Conservation (phyloP, 2,888 invertebrate genomes). For the Epirrhoe tristata region DNA sequence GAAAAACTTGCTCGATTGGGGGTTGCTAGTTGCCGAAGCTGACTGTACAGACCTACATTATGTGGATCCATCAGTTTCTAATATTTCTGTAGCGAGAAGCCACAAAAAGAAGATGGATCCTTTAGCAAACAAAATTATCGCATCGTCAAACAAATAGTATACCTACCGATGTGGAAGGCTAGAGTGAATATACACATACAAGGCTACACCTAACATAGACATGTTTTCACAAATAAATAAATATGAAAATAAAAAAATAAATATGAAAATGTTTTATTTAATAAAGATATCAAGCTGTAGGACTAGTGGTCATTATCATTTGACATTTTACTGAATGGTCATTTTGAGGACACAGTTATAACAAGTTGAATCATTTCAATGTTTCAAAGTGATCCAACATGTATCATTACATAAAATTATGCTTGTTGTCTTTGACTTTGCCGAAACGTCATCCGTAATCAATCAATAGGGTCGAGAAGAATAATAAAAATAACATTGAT, state of each 20-base stretch:
- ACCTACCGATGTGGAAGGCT: background rate
- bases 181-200: too few relatives aligned
- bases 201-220: too few relatives aligned
- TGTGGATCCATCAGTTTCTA: background rate
- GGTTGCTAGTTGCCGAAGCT: too few relatives aligned
- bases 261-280: background rate
- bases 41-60: background rate
- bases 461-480: background rate
- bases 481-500: background rate
- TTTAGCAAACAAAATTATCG: background rate
- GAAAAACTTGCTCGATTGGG: too few relatives aligned
- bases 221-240: too few relatives aligned
- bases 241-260: too few relatives aligned
- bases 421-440: too few relatives aligned
- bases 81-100: background rate
- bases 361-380: too few relatives aligned
- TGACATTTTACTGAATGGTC: slow-evolving; percentile 2
- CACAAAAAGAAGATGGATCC: background rate
- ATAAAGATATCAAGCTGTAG: background rate
- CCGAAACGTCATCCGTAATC: background rate
- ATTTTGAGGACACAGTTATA: too few relatives aligned
- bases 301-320: slow-evolving; percentile 15
- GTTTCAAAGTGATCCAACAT: too few relatives aligned
- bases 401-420: too few relatives aligned
- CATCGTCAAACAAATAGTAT: background rate